A percentile compares a stretch with the other conserved stretches of the same genome.
These are phyloP conservation scores for Leucoraja ocellata DNA, from an alignment of 2,797 vertebrate genomes.

Conservation along the genomic window DNA sequence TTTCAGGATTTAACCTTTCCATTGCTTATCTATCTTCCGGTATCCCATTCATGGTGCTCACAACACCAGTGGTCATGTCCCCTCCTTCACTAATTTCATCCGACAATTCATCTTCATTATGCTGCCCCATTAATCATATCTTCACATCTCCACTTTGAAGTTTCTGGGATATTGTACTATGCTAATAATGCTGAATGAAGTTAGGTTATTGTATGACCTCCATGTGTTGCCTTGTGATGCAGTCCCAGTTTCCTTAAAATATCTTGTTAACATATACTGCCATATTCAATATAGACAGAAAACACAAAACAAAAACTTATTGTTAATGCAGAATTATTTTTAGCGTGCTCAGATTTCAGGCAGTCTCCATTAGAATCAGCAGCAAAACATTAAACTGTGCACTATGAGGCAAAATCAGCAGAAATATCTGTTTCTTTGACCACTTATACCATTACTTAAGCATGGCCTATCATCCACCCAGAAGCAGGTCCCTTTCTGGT, in stretches of 20 bases:
- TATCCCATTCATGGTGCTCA: neutral
- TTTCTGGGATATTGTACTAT: neutral
- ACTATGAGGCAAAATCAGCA: neutral
- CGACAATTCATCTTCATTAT: neutral
- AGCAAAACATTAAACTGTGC: neutral
- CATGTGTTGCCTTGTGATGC: neutral
- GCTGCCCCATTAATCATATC: too few relatives aligned
- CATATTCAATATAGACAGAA: too few relatives aligned
- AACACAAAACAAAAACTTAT: neutral
- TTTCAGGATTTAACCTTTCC: neutral
- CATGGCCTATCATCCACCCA: neutral
- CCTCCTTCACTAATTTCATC: neutral
- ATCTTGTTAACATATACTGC: neutral
- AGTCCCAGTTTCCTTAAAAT: neutral
- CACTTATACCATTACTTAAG: neutral
- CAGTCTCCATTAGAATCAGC: neutral
- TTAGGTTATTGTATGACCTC: neutral
- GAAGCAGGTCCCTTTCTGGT: neutral
- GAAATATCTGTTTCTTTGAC: neutral
- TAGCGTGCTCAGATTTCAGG: neutral
- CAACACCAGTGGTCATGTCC: neutral
- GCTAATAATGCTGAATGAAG: neutral
- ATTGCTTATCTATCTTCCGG: neutral
- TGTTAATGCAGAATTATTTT: conserved; percentile 12
- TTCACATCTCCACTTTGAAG: neutral